Evolutionary conservation across 2,797 vertebrate genomes (phyloP).

Genomic region (Microcaecilia unicolor): DNA sequence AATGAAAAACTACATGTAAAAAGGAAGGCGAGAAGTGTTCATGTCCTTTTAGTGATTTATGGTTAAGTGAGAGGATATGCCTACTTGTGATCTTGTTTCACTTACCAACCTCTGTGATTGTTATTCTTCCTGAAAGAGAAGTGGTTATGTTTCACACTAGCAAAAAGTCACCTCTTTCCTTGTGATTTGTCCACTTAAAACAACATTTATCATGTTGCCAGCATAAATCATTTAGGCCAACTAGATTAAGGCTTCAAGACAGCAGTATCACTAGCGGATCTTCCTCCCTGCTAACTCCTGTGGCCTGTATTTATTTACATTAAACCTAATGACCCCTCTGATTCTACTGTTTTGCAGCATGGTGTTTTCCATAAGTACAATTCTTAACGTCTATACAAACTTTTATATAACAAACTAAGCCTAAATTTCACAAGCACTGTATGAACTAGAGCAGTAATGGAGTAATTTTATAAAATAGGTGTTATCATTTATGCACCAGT

Average conservation of each 20-base stretch:
- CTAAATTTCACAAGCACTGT: too few relatives aligned
- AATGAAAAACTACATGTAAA: conserved; percentile 22
- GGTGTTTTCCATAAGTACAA: too few relatives aligned
- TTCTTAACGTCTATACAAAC: too few relatives aligned
- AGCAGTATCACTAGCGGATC: conserved; percentile 36
- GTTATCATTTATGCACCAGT: too few relatives aligned
- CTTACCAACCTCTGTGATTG: conserved; percentile 12
- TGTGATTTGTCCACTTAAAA: conserved; percentile 52
- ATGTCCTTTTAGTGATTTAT: conserved; percentile 46
- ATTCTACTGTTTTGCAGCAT: too few relatives aligned
- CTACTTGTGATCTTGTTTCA: conserved; percentile 27
- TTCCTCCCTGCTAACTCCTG: conserved; percentile 39
- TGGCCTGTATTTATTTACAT: conserved; percentile 36
- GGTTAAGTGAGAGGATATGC: conserved; percentile 38
- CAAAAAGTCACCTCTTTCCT: conserved; percentile 45
- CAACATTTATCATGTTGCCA: conserved; percentile 58
- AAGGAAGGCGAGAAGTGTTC: not conserved
- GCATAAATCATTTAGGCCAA: conserved; percentile 62
- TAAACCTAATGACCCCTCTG: conserved; percentile 19
- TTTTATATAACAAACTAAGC: too few relatives aligned
- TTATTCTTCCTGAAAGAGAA: conserved; percentile 36
- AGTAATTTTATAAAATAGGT: too few relatives aligned
- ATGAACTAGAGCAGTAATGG: too few relatives aligned
- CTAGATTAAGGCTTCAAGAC: conserved; percentile 62
- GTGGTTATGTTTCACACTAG: conserved; percentile 38